phyloP scores from a whole-genome alignment of 2,797 vertebrate species.

The Lycodopsis pacificus region DNA sequence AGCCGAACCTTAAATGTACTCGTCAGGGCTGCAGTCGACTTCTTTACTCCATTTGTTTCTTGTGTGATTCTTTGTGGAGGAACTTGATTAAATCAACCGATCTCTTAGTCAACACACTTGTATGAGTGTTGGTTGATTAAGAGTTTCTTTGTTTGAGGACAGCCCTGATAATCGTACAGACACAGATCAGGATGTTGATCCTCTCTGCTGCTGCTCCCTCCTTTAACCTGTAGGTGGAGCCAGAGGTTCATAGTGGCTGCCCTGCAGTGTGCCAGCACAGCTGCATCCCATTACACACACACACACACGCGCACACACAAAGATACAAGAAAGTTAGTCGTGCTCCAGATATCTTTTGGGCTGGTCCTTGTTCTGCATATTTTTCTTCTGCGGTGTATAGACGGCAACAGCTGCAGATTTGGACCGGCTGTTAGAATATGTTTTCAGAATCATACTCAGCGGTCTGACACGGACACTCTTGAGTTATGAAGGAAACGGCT shows the following conservation, averaged over 20 bases:
- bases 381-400: neutral
- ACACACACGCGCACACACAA: conserved; percentile 32
- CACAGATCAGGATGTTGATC: neutral
- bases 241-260: conserved; percentile 36
- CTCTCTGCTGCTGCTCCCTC: conserved; percentile 22
- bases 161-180: neutral
- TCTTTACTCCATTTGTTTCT: no score
- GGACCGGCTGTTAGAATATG: neutral
- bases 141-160: neutral
- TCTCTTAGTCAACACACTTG: no score
- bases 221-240: conserved; percentile 66
- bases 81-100: no score
- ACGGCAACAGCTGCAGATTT: conserved; percentile 1
- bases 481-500: neutral
- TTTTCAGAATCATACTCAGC: neutral
- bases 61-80: no score
- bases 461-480: neutral
- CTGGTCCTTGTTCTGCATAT: conserved; percentile 3
- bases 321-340: conserved; percentile 23
- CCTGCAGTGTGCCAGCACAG: conserved; percentile 25
- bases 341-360: conserved; percentile 43
- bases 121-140: neutral
- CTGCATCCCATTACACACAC: conserved; percentile 54
- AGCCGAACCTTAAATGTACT: neutral
- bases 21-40: neutral